Evolutionary conservation across 2,797 vertebrate species (phyloP), one percentile per base, ranked within the genome.

Genomic region (Synaphobranchus kaupii): DNA sequence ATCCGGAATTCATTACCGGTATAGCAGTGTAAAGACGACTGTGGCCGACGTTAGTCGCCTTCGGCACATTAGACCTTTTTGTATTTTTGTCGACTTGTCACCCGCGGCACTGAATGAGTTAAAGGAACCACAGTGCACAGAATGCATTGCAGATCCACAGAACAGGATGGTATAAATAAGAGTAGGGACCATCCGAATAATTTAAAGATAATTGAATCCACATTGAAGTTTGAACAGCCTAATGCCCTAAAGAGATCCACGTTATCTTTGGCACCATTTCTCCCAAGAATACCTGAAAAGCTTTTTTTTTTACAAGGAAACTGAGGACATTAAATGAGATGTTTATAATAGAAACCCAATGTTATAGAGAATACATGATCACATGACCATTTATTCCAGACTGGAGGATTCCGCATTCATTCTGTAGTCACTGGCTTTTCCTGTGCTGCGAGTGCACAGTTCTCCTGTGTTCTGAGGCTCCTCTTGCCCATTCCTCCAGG

Each of bases 401-500:
- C 31, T 76, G 71, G 47, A 82, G 17, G 8, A 25, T 25, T n/a
- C 25, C 17, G 78, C 44, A 48, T 76, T 76, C 34, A 5, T 76
- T 76, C 34, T 76, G 34, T 2, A 31, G 34, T 39, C 34, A 34
- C 28, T 6, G 34, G 31, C 34, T 6, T 15, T 34, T 28, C 25
- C 63, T 28, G 6, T 54, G 52, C 52, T 54, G 52, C 0, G 52
- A 17, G 56, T 58, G 56, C 56, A 58, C 56, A 20, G 63, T 68
- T 68, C 39, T 78, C 4, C 12, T 47, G 15, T 22, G 15, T 22
- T 44, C 12, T 17, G 34, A 44, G 5, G 39, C n/a, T 44, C 15
- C 17, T 39, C 48, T 52, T 60, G 63, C 44, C 54, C 39, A 80
- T 34, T 86, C 3, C 91, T 93, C 0, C 91, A 99, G 98, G 95